These are phyloP conservation scores for Trissolcus brochymenae DNA, from an alignment of 2,888 invertebrate species.

Conservation along the genomic window DNA sequence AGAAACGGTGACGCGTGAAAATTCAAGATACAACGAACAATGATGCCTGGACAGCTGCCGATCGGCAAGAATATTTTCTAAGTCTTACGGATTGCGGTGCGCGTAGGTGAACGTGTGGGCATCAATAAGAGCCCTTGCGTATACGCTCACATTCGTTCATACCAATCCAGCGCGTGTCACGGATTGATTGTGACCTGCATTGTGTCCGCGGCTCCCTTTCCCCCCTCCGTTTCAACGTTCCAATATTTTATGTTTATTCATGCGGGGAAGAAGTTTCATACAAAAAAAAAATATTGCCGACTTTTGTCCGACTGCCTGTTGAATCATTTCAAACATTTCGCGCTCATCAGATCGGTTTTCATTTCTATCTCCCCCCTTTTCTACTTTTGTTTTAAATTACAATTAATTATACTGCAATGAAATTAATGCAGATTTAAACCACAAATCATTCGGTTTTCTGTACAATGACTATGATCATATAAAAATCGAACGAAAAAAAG, in stretches of 20 bases:
- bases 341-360: slow-evolving; percentile 14
- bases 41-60: slow-evolving; percentile 52
- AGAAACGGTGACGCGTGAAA: slow-evolving; percentile 57
- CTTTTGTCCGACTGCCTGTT: slow-evolving; percentile 17
- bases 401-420: background rate
- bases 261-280: slow-evolving; percentile 41
- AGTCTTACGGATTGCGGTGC: slow-evolving; percentile 47
- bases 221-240: slow-evolving; percentile 34
- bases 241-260: slow-evolving; percentile 52
- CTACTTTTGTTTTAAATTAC: background rate
- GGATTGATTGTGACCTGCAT: slow-evolving; percentile 56
- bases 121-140: slow-evolving; percentile 42
- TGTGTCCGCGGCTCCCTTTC: slow-evolving; percentile 42
- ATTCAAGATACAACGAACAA: slow-evolving; percentile 51
- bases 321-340: slow-evolving; percentile 18
- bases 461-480: background rate
- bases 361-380: background rate
- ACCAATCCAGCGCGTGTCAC: slow-evolving; percentile 59
- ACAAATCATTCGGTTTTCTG: slow-evolving; percentile 27
- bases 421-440: slow-evolving; percentile 2
- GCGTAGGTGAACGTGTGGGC: slow-evolving; percentile 48
- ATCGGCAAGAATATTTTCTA: slow-evolving; percentile 29
- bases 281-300: slow-evolving; percentile 22
- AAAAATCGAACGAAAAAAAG: slow-evolving; percentile 2
- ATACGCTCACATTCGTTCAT: slow-evolving; percentile 42